A percentile compares a stretch with the other conserved stretches of the same genome.
These are phyloP conservation scores for Phenganax subtilis DNA, from an alignment of 92 coral and sea anemone species.

Conservation along the genomic window DNA sequence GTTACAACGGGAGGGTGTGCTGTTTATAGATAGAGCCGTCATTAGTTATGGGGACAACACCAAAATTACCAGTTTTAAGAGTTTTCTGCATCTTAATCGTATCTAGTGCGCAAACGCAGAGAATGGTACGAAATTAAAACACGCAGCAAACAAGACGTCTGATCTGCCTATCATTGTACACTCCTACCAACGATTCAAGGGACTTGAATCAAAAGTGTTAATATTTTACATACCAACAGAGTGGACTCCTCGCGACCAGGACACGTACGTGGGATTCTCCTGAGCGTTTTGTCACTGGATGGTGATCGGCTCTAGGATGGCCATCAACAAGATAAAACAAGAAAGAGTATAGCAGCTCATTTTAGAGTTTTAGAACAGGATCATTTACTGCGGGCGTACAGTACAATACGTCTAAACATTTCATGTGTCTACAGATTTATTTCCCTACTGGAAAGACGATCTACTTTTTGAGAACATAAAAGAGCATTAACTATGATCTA, in stretches of 20 bases:
- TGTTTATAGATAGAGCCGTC: conserved; percentile 13
- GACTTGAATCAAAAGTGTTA: conserved; percentile 7
- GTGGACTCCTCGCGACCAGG: conserved; percentile 1
- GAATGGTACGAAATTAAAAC: no score
- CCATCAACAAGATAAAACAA: background rate
- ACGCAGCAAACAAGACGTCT: background rate
- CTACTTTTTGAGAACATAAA: no score
- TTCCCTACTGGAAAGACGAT: no score
- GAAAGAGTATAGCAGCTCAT: no score
- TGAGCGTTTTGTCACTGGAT: conserved; percentile 13
- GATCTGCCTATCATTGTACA: background rate
- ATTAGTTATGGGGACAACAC: background rate
- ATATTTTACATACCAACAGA: background rate
- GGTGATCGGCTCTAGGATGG: background rate
- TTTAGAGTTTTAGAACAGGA: no score
- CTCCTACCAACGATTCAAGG: conserved; percentile 21
- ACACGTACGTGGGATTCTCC: conserved; percentile 15
- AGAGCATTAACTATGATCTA: no score
- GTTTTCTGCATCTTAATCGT: background rate
- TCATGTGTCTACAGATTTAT: no score
- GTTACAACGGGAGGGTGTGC: background rate
- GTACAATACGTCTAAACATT: no score
- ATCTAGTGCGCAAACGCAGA: background rate
- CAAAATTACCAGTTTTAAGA: background rate
- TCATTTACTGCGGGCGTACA: no score